Percentiles rank a stretch among this genome's conserved stretches.
phyloP scores from a whole-genome alignment of 2,888 invertebrate genomes.

The Lydus trimaculatus region DNA sequence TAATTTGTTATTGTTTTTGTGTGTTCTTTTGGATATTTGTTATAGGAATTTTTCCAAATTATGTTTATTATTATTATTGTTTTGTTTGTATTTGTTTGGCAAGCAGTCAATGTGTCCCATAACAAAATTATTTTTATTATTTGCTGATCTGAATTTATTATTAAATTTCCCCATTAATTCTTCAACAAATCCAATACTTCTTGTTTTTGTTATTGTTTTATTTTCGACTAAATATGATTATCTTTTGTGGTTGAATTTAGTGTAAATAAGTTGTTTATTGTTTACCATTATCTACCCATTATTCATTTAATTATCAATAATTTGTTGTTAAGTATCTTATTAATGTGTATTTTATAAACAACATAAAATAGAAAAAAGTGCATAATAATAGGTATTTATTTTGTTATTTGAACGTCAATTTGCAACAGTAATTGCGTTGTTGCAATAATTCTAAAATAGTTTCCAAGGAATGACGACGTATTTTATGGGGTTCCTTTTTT shows the following conservation, averaged over 20 bases:
- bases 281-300: background rate
- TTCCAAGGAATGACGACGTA: background rate
- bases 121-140: background rate
- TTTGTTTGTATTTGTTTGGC: conserved; percentile 10
- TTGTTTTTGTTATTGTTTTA: background rate
- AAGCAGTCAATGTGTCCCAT: background rate
- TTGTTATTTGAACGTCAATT: background rate
- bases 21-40: background rate
- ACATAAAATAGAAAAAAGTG: too few relatives aligned
- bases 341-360: background rate
- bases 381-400: background rate
- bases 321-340: background rate
- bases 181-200: background rate
- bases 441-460: background rate
- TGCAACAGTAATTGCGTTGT: background rate
- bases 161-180: background rate
- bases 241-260: background rate
- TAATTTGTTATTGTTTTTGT: background rate
- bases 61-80: conserved; percentile 3
- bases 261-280: background rate
- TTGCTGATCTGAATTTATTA: conserved; percentile 1
- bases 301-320: background rate
- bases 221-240: background rate
- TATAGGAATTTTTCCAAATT: background rate
- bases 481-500: too few relatives aligned